Base-by-base conservation (phyloP, 2,797 vertebrate species). In the Allobates femoralis region DNA sequence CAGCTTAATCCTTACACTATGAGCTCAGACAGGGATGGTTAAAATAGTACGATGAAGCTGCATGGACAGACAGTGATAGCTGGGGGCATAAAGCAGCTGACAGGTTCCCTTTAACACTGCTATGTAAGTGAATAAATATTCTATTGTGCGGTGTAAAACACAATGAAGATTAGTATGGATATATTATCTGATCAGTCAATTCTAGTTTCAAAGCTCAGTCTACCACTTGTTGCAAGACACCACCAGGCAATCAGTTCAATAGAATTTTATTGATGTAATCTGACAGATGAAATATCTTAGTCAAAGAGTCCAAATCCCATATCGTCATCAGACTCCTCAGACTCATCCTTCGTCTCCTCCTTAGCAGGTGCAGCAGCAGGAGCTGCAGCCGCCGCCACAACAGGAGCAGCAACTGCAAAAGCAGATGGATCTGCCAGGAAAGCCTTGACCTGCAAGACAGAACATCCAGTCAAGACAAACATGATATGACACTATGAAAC, bases 281-380 rank as follows among this genome's bases (percentile, higher is more conserved):
- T 26, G 55, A 62, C 77, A 7, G 55, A 79, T 58, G 18, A 32
- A 14, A 64, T 1, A 26, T 19, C 18, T 93, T 94, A 98, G 92
- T 99, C 97, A 2, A 99, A 99, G 64, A 99, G 96, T 85, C 97
- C 96, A 0, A 99, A 99, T 89, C 98, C 97, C 97, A 99, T 98
- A 1, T 97, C 97, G 0, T 99, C 97, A 0, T 97, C 98, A 85
- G 94, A 95, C 85, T 98, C 97, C 0, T 96, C 97, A 85, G 99
- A 97, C 86, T 99, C 98, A n/a, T 98, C 97, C 93, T 99, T 97
- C 0, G 37, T 93, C 0, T 92, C 94, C 32, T 93, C 93, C 50
- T 94, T 94, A 0, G 90, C 92, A 0, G 95, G 95, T n/a, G 93
- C 93, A 0, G 96, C 91, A 0, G 96, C 80, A 0, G 96, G 86